phyloP scores from a whole-genome alignment of 2,888 invertebrate genomes.

The Lycophotia porphyrea region DNA sequence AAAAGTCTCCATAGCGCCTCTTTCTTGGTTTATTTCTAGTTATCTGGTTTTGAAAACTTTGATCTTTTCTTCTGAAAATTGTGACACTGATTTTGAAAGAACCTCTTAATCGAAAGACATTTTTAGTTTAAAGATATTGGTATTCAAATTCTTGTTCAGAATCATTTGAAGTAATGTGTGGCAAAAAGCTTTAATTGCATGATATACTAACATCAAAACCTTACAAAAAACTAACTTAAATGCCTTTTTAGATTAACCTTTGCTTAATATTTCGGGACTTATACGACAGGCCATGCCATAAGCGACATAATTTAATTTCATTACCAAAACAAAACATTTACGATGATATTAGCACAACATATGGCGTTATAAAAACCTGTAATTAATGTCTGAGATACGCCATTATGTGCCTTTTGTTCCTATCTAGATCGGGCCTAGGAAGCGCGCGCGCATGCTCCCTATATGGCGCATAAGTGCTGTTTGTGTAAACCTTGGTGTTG shows the following conservation, averaged over 20 bases:
- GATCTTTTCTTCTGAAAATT: background rate
- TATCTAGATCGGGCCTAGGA: constrained; percentile 65
- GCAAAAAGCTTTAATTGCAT: background rate
- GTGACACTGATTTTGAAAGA: background rate
- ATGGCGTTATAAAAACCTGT: constrained; percentile 65
- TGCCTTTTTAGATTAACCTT: background rate
- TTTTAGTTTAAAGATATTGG: background rate
- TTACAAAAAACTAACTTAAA: background rate
- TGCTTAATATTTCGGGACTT: background rate
- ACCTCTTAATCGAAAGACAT: background rate
- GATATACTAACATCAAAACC: background rate
- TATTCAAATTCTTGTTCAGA: background rate
- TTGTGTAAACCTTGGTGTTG: constrained; percentile 54
- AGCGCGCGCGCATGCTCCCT: constrained; percentile 52
- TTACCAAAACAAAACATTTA: constrained; percentile 47
- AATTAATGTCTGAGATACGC: constrained; percentile 64
- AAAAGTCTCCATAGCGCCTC: background rate
- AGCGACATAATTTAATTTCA: constrained; percentile 5
- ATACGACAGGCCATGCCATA: constrained; percentile 1
- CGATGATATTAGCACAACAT: constrained; percentile 54
- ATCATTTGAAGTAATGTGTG: background rate
- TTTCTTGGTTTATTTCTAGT: background rate
- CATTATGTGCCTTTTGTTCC: constrained; percentile 64
- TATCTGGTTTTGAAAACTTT: background rate
- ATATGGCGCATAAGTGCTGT: constrained; percentile 57